phyloP scores from a whole-genome alignment of 2,888 invertebrate genomes.

The Lordiphosa andalusiaca region DNA sequence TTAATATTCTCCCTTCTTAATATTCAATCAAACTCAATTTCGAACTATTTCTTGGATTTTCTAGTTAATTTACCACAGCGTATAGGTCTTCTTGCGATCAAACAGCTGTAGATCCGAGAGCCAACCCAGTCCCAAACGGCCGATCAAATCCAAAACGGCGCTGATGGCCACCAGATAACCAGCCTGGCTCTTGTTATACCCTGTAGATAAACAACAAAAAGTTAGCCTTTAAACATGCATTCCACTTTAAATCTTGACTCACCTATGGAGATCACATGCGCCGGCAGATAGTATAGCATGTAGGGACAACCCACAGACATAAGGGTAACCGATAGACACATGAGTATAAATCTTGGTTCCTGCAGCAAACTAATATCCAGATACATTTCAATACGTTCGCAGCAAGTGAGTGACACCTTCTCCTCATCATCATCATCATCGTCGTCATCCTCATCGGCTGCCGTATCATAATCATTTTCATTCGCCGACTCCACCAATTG shows the following conservation, averaged over 20 bases:
- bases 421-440: slow-evolving; percentile 75
- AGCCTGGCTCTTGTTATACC: slow-evolving; percentile 81
- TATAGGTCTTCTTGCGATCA: slow-evolving; percentile 86
- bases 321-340: slow-evolving; percentile 87
- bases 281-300: slow-evolving; percentile 88
- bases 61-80: slow-evolving; percentile 82
- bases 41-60: no score
- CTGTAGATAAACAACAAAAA: slow-evolving; percentile 36
- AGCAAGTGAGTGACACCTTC: slow-evolving; percentile 77
- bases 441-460: slow-evolving; percentile 60
- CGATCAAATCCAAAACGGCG: slow-evolving; percentile 86
- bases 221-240: neutral
- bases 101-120: slow-evolving; percentile 87
- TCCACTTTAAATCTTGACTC: slow-evolving; percentile 15
- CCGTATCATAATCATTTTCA: slow-evolving; percentile 31
- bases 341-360: slow-evolving; percentile 86
- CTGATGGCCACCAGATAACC: slow-evolving; percentile 88
- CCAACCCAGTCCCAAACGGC: slow-evolving; percentile 87
- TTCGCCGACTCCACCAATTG: slow-evolving; percentile 52
- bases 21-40: no score
- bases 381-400: slow-evolving; percentile 81
- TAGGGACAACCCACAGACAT: slow-evolving; percentile 90
- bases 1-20: no score
- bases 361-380: slow-evolving; percentile 85
- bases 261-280: slow-evolving; percentile 86